phyloP scores from a whole-genome alignment of 2,113 vertebrate genomes.

The Acanthochromis polyacanthus region DNA sequence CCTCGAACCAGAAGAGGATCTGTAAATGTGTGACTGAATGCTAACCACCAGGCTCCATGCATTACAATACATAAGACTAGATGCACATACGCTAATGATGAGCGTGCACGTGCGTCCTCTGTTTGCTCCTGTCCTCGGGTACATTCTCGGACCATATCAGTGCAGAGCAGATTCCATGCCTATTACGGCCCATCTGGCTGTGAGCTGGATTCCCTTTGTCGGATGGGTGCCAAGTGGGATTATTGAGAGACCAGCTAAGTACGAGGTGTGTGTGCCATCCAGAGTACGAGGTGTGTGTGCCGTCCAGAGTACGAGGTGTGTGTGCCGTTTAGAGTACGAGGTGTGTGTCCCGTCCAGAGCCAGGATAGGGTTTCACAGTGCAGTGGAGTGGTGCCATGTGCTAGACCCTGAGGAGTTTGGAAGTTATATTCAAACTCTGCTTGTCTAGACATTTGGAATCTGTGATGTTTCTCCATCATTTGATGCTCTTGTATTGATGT shows the following conservation, averaged over 20 bases:
- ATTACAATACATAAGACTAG: conserved; percentile 1
- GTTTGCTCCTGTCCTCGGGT: conserved; percentile 9
- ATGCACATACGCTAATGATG: neutral
- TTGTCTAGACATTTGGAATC: neutral
- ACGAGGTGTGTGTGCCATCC: conserved; percentile 63
- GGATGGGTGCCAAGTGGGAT: conserved; percentile 72
- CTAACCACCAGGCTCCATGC: conserved; percentile 13
- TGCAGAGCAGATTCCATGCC: conserved; percentile 66
- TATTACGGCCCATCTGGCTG: conserved; percentile 52
- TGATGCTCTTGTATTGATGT: too few species aligned
- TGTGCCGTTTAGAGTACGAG: conserved; percentile 58
- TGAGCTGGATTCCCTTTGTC: conserved; percentile 42
- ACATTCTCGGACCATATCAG: conserved; percentile 45
- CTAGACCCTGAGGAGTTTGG: neutral
- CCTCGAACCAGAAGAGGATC: conserved; percentile 3
- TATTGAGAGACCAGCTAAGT: conserved; percentile 68
- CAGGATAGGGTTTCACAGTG: conserved; percentile 37
- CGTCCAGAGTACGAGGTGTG: conserved; percentile 45
- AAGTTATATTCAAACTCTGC: too few species aligned
- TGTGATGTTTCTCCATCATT: too few species aligned
- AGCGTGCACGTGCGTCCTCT: conserved; percentile 7
- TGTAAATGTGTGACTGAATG: neutral
- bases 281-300: conserved; percentile 58
- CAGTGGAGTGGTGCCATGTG: neutral
- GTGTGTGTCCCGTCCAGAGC: conserved; percentile 62